A percentile compares a stretch with the other conserved stretches of the same genome.
These are phyloP conservation scores for Oenanthe melanoleuca DNA, from an alignment of 2,113 vertebrate genomes.

Conservation along the genomic window DNA sequence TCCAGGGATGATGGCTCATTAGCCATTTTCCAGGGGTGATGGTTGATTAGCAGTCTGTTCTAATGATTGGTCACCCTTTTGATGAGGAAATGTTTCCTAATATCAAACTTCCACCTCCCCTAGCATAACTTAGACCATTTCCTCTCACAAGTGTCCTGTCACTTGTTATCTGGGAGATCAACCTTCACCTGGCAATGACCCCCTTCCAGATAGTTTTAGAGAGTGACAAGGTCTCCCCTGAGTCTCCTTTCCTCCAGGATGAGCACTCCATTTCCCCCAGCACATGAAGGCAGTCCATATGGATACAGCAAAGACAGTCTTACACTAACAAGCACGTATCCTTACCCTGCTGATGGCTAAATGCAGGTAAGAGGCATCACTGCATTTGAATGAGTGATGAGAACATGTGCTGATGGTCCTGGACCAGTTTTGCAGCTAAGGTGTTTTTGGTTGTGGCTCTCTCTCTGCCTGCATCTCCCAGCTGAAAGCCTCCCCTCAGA, in stretches of 20 bases:
- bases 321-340: neutral
- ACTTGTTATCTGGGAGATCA: neutral
- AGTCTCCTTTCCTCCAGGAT: neutral
- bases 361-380: accelerated
- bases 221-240: neutral
- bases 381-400: neutral
- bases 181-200: neutral
- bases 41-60: neutral
- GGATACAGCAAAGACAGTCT: neutral
- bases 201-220: neutral
- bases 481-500: neutral
- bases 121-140: neutral
- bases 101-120: neutral
- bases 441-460: neutral
- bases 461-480: neutral
- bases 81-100: neutral
- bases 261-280: neutral
- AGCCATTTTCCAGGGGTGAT: neutral
- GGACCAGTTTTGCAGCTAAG: neutral
- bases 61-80: neutral
- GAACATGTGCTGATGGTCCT: neutral
- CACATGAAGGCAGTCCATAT: neutral
- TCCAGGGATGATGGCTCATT: neutral
- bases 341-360: neutral
- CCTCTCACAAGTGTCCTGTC: neutral